A percentile compares a stretch with the other conserved stretches of the same genome.
Evolutionary conservation across 2,888 invertebrate species (phyloP).

Genomic region (Antheraea yamamai): DNA sequence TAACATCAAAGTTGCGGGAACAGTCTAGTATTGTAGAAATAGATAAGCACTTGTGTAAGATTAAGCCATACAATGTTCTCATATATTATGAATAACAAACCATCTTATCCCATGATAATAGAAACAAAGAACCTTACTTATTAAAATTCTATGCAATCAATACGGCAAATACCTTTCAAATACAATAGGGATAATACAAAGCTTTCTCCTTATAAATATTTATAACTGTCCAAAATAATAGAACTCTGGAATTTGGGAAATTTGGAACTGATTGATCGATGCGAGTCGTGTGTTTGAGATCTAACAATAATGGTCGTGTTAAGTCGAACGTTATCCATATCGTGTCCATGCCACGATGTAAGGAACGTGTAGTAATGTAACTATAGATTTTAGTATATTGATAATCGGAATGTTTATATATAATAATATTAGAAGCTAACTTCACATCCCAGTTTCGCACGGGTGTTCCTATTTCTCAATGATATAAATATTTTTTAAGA

Average conservation of each 20-base stretch:
- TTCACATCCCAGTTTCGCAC: too few species aligned
- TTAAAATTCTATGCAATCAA: conserved; percentile 30
- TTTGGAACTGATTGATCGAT: conserved; percentile 20
- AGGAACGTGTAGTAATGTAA: conserved; percentile 10
- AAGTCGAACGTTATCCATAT: conserved; percentile 36
- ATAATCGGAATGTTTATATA: background rate
- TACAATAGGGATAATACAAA: conserved; percentile 32
- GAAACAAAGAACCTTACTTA: conserved; percentile 18
- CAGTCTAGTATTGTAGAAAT: too few species aligned
- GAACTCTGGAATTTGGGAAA: conserved; percentile 29
- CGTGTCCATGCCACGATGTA: conserved; percentile 30
- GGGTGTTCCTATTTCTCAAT: too few species aligned
- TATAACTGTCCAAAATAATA: conserved; percentile 43
- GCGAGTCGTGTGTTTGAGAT: conserved; percentile 32
- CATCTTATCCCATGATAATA: conserved; percentile 2
- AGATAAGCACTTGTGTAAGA: background rate
- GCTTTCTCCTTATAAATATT: conserved; percentile 71
- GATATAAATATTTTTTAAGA: too few species aligned
- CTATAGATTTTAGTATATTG: background rate
- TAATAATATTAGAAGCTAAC: background rate
- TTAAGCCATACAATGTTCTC: background rate
- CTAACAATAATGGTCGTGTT: conserved; percentile 40
- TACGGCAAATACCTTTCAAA: conserved; percentile 30
- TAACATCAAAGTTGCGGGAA: too few species aligned
- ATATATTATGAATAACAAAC: background rate